These are phyloP conservation scores for Agrochola circellaris DNA, from an alignment of 2,888 invertebrate species.

Conservation along the genomic window DNA sequence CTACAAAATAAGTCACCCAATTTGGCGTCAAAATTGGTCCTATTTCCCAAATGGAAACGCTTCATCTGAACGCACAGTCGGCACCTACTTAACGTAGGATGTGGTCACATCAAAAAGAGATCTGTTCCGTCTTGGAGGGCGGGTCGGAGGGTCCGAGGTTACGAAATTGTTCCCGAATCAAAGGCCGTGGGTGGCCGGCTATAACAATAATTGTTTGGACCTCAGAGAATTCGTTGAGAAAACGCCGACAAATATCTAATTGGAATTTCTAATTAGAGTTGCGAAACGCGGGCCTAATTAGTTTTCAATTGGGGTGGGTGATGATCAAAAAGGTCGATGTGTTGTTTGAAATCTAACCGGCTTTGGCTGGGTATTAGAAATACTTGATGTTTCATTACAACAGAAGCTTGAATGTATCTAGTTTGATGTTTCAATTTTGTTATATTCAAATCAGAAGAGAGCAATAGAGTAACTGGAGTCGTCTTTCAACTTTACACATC, in stretches of 20 bases:
- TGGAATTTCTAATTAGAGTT: conserved; percentile 89
- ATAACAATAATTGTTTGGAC: conserved; percentile 88
- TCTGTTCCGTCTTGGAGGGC: conserved; percentile 74
- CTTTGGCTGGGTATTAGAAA: conserved; percentile 49
- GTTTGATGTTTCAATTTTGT: background rate
- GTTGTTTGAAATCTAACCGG: conserved; percentile 65
- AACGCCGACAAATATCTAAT: conserved; percentile 87
- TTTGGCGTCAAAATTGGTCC: background rate
- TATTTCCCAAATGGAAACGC: conserved; percentile 21
- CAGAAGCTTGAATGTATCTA: conserved; percentile 7
- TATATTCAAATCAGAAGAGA: no score
- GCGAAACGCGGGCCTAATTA: conserved; percentile 82
- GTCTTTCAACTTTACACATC: no score
- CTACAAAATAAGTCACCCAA: background rate
- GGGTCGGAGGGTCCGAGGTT: conserved; percentile 67
- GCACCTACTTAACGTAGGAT: conserved; percentile 75
- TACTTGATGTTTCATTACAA: conserved; percentile 50
- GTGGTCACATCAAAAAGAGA: conserved; percentile 89
- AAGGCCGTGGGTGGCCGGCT: conserved; percentile 81
- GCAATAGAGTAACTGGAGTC: no score
- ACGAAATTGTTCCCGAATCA: conserved; percentile 79
- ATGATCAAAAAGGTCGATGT: conserved; percentile 71
- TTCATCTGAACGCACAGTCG: conserved; percentile 53
- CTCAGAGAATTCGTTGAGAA: conserved; percentile 81
- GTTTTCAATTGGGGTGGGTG: conserved; percentile 78